Percentiles rank a stretch among this genome's conserved stretches.
phyloP scores from a whole-genome alignment of 2,797 vertebrate genomes.

The Eulemur rubriventer region DNA sequence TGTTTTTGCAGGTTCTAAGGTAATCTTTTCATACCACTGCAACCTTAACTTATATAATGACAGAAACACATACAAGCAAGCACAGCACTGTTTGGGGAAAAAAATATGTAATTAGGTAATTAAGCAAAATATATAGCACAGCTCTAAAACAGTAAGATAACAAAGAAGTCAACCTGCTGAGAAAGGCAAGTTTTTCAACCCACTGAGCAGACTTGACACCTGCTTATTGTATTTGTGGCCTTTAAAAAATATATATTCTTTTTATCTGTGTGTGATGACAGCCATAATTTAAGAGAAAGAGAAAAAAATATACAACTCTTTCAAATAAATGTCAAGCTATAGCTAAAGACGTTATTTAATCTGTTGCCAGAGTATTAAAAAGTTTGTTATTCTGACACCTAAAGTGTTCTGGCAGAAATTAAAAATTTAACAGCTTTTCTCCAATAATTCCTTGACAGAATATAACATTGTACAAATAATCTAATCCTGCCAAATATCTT shows the following conservation, averaged over 20 bases:
- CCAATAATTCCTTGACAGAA: conserved; percentile 58
- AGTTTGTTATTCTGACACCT: conserved; percentile 82
- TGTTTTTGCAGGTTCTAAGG: neutral
- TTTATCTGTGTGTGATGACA: conserved; percentile 78
- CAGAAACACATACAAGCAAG: neutral
- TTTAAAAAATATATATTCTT: conserved; percentile 46
- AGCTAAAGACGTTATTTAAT: conserved; percentile 85
- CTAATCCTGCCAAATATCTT: conserved; percentile 57
- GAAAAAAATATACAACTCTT: conserved; percentile 79
- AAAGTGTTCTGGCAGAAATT: conserved; percentile 82
- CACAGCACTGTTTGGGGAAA: neutral
- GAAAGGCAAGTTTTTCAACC: conserved; percentile 4
- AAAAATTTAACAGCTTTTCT: conserved; percentile 77
- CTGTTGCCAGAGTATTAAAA: conserved; percentile 81
- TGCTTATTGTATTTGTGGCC: neutral
- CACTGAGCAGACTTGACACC: neutral
- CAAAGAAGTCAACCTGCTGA: neutral
- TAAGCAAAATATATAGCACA: conserved; percentile 1
- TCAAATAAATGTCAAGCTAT: conserved; percentile 83
- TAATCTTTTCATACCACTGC: neutral
- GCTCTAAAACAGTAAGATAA: neutral
- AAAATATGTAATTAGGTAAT: neutral
- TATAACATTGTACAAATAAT: conserved; percentile 67
- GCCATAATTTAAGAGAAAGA: conserved; percentile 82
- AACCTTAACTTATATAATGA: neutral